Conservation (phyloP, 2,113 vertebrate species). For the Nothoprocta pentlandii region DNA sequence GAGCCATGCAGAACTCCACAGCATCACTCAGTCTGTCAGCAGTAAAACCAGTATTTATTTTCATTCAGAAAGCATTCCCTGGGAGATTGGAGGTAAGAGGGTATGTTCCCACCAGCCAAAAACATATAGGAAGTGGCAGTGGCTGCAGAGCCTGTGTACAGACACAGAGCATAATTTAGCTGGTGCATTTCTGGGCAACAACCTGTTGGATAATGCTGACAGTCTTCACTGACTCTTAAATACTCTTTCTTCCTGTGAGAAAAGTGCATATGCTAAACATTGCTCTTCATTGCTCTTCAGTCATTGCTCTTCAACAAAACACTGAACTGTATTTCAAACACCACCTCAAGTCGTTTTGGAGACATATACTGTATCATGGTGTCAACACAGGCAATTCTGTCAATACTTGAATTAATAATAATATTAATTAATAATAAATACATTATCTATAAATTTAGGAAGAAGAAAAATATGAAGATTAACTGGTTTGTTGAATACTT, state of each 20-base stretch:
- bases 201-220: not conserved
- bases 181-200: not conserved
- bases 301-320: not conserved
- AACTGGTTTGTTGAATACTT: not conserved
- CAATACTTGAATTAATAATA: not conserved
- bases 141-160: fast-evolving
- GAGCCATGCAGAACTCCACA: not conserved
- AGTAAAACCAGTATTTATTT: not conserved
- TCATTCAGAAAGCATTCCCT: not conserved
- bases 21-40: not conserved
- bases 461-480: not conserved
- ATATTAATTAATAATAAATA: no score
- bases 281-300: not conserved
- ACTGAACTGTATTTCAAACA: not conserved
- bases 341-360: not conserved
- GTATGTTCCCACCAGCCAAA: not conserved
- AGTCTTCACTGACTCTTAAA: not conserved
- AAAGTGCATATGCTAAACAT: not conserved
- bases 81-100: not conserved
- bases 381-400: not conserved
- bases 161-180: fast-evolving
- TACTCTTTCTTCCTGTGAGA: not conserved
- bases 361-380: not conserved
- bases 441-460: not conserved
- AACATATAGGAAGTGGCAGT: not conserved